Evolutionary conservation across 2,888 invertebrate genomes (phyloP).

Genomic region (Euspilapteryx auroguttella): DNA sequence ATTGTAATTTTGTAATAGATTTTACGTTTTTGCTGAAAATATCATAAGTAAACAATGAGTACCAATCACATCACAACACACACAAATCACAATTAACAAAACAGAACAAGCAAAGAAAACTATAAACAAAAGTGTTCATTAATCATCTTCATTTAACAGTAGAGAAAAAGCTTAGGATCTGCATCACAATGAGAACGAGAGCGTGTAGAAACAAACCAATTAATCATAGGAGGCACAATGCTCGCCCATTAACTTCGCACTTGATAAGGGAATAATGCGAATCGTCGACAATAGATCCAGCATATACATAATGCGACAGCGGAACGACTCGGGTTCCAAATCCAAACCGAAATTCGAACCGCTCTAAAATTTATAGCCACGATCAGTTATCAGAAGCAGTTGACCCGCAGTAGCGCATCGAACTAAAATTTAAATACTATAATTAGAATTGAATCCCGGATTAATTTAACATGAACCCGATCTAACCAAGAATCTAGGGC

Average conservation of each 20-base stretch:
- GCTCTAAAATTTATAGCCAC: constrained; percentile 36
- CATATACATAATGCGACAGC: constrained; percentile 24
- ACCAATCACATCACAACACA: neutral
- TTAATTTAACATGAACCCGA: no score
- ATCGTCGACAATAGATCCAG: constrained; percentile 38
- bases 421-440: no score
- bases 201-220: constrained; percentile 41
- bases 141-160: constrained; percentile 30
- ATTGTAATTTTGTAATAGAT: no score
- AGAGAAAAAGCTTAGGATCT: constrained; percentile 47
- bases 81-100: no score
- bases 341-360: constrained; percentile 19
- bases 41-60: neutral
- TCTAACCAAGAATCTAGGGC: no score
- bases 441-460: no score
- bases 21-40: no score
- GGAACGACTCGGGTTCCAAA: constrained; percentile 14
- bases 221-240: constrained; percentile 55
- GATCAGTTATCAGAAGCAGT: constrained; percentile 31
- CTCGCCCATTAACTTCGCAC: constrained; percentile 55
- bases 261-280: constrained; percentile 56
- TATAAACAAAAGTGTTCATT: constrained; percentile 23
- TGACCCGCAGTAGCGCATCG: no score
- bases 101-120: constrained; percentile 2
- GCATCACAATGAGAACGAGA: constrained; percentile 47